These are phyloP conservation scores for Picus viridis DNA, from an alignment of 2,797 vertebrate species.

Conservation along the genomic window DNA sequence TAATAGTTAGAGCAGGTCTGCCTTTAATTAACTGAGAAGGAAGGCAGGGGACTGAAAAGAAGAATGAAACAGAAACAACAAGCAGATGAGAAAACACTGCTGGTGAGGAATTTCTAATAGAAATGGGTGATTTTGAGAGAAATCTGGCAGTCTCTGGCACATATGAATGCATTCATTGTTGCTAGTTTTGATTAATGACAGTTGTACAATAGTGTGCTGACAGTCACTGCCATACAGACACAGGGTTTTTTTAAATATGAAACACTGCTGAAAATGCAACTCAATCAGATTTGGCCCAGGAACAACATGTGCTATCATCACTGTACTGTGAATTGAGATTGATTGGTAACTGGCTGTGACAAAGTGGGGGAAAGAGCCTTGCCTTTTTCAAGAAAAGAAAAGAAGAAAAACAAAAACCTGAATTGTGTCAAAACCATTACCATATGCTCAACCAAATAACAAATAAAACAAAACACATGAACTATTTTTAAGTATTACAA, in stretches of 20 bases:
- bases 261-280: constrained; percentile 80
- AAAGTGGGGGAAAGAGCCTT: constrained; percentile 73
- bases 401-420: constrained; percentile 63
- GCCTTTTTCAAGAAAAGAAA: constrained; percentile 58
- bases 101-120: constrained; percentile 70
- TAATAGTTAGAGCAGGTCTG: constrained; percentile 2
- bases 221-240: constrained; percentile 71
- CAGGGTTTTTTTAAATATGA: constrained; percentile 67
- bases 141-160: constrained; percentile 71
- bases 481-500: constrained; percentile 65
- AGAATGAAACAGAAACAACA: constrained; percentile 37
- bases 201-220: constrained; percentile 77
- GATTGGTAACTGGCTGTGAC: constrained; percentile 83
- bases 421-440: constrained; percentile 75
- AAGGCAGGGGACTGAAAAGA: not conserved
- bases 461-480: constrained; percentile 69
- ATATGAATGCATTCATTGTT: constrained; percentile 77
- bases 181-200: constrained; percentile 82
- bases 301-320: constrained; percentile 83
- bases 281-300: constrained; percentile 82
- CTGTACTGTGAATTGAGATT: constrained; percentile 82
- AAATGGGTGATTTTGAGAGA: constrained; percentile 74
- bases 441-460: constrained; percentile 77
- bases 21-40: constrained; percentile 55
- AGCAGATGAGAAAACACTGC: constrained; percentile 66